phyloP scores from a whole-genome alignment of 2,113 vertebrate species.

The Lota lota region DNA sequence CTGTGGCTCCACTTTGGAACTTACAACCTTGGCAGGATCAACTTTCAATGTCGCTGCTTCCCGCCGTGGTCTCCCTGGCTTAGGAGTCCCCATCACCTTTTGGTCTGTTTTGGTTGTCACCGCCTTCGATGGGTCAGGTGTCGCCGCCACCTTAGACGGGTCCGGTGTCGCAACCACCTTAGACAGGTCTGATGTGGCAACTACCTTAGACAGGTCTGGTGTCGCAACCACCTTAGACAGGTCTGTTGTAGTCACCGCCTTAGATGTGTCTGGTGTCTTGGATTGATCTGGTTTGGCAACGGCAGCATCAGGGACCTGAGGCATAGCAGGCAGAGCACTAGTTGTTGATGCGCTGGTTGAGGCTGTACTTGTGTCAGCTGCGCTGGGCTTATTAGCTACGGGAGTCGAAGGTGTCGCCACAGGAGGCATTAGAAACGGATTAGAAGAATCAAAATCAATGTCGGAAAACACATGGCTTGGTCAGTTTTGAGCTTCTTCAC shows the following conservation, averaged over 20 bases:
- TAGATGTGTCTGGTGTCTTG: not conserved
- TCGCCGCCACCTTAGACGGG: slow-evolving; percentile 6
- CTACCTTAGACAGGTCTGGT: not conserved
- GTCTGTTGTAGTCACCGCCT: not conserved
- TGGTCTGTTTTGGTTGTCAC: slow-evolving; percentile 12
- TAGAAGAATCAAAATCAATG: slow-evolving; percentile 42
- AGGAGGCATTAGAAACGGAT: slow-evolving; percentile 26
- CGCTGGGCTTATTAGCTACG: slow-evolving; percentile 29
- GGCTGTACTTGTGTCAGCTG: slow-evolving; percentile 29
- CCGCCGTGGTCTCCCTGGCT: no score
- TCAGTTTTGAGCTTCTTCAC: slow-evolving; percentile 84
- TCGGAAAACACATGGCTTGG: slow-evolving; percentile 64
- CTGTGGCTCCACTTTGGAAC: slow-evolving; percentile 12
- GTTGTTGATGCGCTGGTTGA: slow-evolving; percentile 19
- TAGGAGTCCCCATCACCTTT: not conserved
- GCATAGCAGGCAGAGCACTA: not conserved
- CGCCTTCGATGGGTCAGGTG: slow-evolving; percentile 6
- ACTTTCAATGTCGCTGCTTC: slow-evolving; percentile 24
- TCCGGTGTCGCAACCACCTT: not conserved
- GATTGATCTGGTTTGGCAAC: not conserved
- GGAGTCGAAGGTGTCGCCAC: slow-evolving; percentile 17
- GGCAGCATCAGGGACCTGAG: slow-evolving; percentile 7
- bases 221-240: not conserved
- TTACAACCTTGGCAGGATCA: slow-evolving; percentile 28
- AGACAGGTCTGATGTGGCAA: not conserved